Conservation (phyloP, 2,113 vertebrate genomes). For the Eolophus roseicapilla region DNA sequence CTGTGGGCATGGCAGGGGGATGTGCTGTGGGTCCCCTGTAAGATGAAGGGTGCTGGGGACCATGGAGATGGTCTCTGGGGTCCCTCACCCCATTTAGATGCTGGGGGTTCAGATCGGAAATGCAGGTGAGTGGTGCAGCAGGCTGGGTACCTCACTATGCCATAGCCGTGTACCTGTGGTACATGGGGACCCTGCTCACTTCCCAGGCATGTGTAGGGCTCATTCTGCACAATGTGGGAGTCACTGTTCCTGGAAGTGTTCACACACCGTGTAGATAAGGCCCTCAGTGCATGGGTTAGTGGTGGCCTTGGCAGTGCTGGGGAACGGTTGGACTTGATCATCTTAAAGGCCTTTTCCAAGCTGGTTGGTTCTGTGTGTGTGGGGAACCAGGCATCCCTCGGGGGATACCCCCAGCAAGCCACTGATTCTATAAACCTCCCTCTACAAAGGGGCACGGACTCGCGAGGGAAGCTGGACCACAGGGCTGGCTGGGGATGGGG, state of each 20-base stretch:
- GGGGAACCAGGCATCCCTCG: fast-evolving
- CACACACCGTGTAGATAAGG: neutral
- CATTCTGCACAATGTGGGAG: fast-evolving
- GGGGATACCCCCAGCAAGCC: neutral
- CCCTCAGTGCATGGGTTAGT: neutral
- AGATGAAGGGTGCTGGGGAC: neutral
- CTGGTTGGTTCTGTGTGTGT: neutral
- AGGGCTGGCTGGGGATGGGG: fast-evolving
- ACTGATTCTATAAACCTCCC: neutral
- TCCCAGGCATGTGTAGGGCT: neutral
- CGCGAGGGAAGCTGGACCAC: neutral
- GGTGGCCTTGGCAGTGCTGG: too few relatives aligned
- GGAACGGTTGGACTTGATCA: neutral
- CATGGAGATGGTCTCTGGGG: fast-evolving
- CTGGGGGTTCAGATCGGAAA: neutral
- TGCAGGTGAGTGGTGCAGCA: fast-evolving
- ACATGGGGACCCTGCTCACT: fast-evolving
- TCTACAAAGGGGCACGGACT: neutral
- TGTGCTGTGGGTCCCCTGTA: fast-evolving
- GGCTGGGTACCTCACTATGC: fast-evolving
- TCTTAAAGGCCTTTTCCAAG: neutral
- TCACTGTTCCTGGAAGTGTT: neutral
- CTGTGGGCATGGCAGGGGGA: neutral
- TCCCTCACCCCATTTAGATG: fast-evolving
- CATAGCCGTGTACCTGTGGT: fast-evolving